Percentiles rank a stretch among this genome's conserved stretches.
Conservation (phyloP, 1,140 invertebrate species). For the Papilio polytes region DNA sequence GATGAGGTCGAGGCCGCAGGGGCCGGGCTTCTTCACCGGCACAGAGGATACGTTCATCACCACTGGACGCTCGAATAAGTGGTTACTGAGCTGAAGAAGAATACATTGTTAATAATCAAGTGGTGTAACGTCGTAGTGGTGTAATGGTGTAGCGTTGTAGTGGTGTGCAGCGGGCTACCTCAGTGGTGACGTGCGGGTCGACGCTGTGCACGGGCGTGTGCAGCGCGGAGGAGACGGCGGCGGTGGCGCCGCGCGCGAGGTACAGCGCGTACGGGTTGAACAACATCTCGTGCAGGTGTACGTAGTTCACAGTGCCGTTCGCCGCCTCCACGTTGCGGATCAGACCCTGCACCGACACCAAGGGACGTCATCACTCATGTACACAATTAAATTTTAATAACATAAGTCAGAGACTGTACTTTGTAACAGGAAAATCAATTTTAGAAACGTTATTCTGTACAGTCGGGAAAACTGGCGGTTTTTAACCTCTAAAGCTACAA, state of each 20-base stretch:
- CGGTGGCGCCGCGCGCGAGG: constrained; percentile 79
- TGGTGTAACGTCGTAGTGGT: too few relatives aligned
- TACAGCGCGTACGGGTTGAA: constrained; percentile 94
- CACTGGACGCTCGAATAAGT: constrained; percentile 88
- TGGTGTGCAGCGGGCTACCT: constrained; percentile 86
- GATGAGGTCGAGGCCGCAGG: constrained; percentile 92
- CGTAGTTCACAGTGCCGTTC: constrained; percentile 86
- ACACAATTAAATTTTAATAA: neutral
- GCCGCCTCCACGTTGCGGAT: constrained; percentile 87
- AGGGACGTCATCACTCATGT: neutral
- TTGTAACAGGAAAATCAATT: neutral
- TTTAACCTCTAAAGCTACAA: too few relatives aligned
- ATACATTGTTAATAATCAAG: too few relatives aligned
- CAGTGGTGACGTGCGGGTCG: constrained; percentile 87
- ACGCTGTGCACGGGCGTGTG: constrained; percentile 87
- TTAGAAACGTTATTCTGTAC: too few relatives aligned
- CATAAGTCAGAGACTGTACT: neutral
- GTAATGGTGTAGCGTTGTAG: too few relatives aligned
- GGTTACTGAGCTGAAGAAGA: constrained; percentile 86
- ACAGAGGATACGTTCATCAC: constrained; percentile 44
- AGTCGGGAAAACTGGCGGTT: too few relatives aligned
- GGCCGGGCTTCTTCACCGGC: constrained; percentile 46
- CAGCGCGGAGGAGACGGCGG: constrained; percentile 85
- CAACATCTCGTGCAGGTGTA: constrained; percentile 91
- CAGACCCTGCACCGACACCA: constrained; percentile 75